Conservation (phyloP, 2,888 invertebrate species). For the Adineta ricciae region DNA sequence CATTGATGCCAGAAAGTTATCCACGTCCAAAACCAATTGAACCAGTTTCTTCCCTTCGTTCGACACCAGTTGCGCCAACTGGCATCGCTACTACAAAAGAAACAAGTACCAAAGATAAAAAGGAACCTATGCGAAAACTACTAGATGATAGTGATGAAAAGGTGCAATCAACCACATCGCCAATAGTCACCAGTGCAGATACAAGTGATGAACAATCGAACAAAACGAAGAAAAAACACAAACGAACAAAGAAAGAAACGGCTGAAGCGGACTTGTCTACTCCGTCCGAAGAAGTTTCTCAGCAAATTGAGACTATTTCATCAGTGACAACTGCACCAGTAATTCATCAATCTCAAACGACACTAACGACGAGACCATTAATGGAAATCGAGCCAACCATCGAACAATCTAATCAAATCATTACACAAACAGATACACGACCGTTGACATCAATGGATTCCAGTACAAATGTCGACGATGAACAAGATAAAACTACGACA, state of each 20-base stretch:
- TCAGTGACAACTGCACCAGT: background rate
- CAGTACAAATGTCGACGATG: background rate
- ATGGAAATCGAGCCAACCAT: background rate
- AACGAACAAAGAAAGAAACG: background rate
- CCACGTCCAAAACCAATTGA: background rate
- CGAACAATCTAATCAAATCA: background rate
- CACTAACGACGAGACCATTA: background rate
- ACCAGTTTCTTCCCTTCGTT: background rate
- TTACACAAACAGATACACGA: background rate
- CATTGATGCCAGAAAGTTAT: background rate
- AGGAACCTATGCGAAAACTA: background rate
- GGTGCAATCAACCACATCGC: background rate
- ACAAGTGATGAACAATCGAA: background rate
- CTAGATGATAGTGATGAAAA: background rate
- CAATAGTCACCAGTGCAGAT: background rate
- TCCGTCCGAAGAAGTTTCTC: background rate
- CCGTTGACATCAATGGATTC: background rate
- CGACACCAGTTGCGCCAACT: background rate
- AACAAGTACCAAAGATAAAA: background rate
- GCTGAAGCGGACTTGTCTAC: background rate
- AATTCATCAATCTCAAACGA: background rate
- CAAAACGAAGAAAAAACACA: background rate
- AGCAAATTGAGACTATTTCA: background rate
- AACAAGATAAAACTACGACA: background rate
- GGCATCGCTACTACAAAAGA: background rate